These are phyloP conservation scores for Himantopus leucocephalus DNA, from an alignment of 2,113 vertebrate genomes.

Conservation along the genomic window DNA sequence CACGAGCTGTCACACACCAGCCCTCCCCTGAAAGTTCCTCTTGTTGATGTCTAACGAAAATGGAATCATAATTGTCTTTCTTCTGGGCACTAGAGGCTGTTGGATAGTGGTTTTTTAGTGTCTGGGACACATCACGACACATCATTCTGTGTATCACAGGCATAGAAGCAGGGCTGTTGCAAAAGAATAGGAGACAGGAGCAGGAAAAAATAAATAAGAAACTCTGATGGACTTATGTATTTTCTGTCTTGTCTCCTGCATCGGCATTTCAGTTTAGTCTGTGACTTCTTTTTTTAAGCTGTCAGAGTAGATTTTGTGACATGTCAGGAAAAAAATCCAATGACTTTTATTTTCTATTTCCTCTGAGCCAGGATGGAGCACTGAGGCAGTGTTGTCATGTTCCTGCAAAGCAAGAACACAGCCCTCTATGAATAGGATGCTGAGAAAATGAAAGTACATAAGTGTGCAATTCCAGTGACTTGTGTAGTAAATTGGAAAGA, in stretches of 20 bases:
- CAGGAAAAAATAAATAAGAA: neutral
- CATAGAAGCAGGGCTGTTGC: neutral
- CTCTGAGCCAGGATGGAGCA: neutral
- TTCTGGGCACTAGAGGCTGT: neutral
- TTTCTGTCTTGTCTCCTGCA: neutral
- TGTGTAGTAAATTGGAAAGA: neutral
- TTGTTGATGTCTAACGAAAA: slow-evolving; percentile 37
- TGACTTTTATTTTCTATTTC: neutral
- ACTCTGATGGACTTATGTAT: neutral
- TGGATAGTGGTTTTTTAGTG: neutral
- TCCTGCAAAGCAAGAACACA: neutral
- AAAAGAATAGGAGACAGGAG: neutral
- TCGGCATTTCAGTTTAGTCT: neutral
- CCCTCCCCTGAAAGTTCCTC: slow-evolving; percentile 1
- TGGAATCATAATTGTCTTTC: slow-evolving; percentile 6
- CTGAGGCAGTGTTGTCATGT: neutral
- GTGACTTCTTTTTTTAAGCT: neutral
- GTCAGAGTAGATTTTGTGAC: neutral
- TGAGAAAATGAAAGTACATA: neutral
- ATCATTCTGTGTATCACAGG: neutral
- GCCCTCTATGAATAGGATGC: neutral
- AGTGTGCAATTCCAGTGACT: neutral
- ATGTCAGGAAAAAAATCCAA: neutral
- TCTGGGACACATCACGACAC: neutral
- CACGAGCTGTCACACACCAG: slow-evolving; percentile 8